A percentile compares a stretch with the other conserved stretches of the same genome.
Conservation (phyloP, 1,140 invertebrate genomes). For the Teleopsis dalmanni region DNA sequence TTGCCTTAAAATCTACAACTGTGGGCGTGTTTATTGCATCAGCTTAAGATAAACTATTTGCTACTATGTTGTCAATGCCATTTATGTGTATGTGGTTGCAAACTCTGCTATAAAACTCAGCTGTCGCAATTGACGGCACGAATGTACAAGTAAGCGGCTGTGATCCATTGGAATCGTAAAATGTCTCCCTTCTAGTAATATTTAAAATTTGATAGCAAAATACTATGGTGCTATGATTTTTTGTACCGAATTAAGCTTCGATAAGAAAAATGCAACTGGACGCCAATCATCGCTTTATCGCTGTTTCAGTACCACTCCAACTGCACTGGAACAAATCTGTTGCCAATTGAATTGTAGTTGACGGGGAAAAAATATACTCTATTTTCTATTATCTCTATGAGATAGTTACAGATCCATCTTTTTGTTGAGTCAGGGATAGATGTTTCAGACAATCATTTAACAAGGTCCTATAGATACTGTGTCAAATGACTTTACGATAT, state of each 20-base stretch:
- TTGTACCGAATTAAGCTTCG: conserved; percentile 16
- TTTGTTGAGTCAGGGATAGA: too few species aligned
- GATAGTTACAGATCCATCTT: too few species aligned
- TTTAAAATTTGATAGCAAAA: conserved; percentile 27
- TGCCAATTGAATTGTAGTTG: too few species aligned
- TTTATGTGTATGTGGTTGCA: conserved; percentile 5
- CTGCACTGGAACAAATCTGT: too few species aligned
- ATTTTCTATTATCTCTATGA: too few species aligned
- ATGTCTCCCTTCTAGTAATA: conserved; percentile 27
- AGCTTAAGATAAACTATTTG: not conserved
- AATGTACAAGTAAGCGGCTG: conserved; percentile 36
- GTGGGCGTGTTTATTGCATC: not conserved
- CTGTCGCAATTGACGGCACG: conserved; percentile 23
- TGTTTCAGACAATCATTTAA: too few species aligned
- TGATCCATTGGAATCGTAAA: conserved; percentile 42
- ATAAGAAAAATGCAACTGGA: too few species aligned
- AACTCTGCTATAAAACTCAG: conserved; percentile 26
- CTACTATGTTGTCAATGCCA: not conserved
- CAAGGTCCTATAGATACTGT: too few species aligned
- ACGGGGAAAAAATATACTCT: too few species aligned
- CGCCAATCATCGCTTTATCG: conserved; percentile 14
- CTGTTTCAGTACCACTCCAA: conserved; percentile 19
- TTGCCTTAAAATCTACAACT: not conserved
- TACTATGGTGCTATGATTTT: conserved; percentile 24
- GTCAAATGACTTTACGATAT: too few species aligned